These are phyloP conservation scores for Labia minor DNA, from an alignment of 2,888 invertebrate species.

Conservation along the genomic window DNA sequence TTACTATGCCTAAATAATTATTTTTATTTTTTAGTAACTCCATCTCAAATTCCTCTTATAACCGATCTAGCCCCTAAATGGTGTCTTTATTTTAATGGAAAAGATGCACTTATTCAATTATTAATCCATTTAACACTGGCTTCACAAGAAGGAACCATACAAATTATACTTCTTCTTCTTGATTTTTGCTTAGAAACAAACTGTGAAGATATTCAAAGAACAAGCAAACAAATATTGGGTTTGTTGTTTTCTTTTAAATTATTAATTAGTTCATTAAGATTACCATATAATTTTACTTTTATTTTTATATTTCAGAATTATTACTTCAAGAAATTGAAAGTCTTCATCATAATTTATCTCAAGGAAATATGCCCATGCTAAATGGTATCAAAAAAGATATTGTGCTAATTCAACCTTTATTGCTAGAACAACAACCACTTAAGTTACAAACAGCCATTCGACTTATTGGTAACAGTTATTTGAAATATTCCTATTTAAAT, in stretches of 20 bases:
- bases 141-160: constrained; percentile 48
- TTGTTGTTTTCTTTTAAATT: neutral
- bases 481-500: too few relatives aligned
- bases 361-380: constrained; percentile 38
- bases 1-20: constrained; percentile 22
- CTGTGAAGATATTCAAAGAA: constrained; percentile 3
- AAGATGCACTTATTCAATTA: constrained; percentile 43
- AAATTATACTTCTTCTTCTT: constrained; percentile 48
- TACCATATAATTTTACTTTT: too few relatives aligned
- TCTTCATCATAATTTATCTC: constrained; percentile 27
- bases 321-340: constrained; percentile 50
- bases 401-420: constrained; percentile 43
- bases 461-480: constrained; percentile 43
- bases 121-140: constrained; percentile 49
- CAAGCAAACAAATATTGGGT: constrained; percentile 23
- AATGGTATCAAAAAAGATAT: constrained; percentile 45
- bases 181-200: constrained; percentile 37
- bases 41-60: constrained; percentile 44
- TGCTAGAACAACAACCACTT: constrained; percentile 44
- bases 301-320: constrained; percentile 31
- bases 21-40: constrained; percentile 44
- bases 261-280: neutral
- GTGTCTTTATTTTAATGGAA: constrained; percentile 46
- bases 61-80: constrained; percentile 45
- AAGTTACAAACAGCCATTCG: constrained; percentile 50